Evolutionary conservation across 1,140 invertebrate genomes (phyloP), one percentile per base, ranked within the genome.

Genomic region (Bombus terrestris): DNA sequence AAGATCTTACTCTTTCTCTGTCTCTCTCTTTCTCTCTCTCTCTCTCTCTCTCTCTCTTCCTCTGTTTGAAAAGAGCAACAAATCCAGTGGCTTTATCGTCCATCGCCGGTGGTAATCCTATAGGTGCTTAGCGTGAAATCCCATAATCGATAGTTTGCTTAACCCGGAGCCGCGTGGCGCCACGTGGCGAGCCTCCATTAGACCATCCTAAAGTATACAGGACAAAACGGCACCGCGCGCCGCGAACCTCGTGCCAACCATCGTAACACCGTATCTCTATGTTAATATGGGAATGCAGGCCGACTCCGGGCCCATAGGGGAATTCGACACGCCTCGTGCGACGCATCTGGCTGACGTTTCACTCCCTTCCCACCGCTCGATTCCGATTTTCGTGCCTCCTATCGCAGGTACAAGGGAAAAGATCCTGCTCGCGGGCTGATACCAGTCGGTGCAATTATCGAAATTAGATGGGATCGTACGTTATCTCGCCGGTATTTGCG

Each of bases 101-200:
- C 91, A 94, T 93, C 94, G 92, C 85, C 87, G 87, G 89, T 92
- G 94, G 74, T 95, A 95, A 95, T 95, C 93, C 94, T 93, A 94
- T 94, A 93, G 93, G 93, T 95, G 92, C 94, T 94, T 94, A 95
- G 92, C 94, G 94, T 94, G 90, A 95, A 95, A 95, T 95, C 94
- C 93, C 91, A 95, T 95, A 95, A 95, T 94, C 94, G 93, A 95
- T 95, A 94, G 94, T 95, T 95, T 95, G 93, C 94, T 94, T 94
- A 95, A 95, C 94, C 93, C 91, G 91, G 90, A 81, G 93, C 92
- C 94, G 94, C 94, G 94, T 94, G 94, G 92, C 93, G 94, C 93
- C 94, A 93, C 93, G 94, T 94, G 94, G 94, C 90, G 89, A 86
- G 85, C 83, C 92, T 92, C 94, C 94, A 95, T 95, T 94, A 94